Conservation (phyloP, 92 coral and sea anemone genomes). For the Anthopleura xanthogrammica region DNA sequence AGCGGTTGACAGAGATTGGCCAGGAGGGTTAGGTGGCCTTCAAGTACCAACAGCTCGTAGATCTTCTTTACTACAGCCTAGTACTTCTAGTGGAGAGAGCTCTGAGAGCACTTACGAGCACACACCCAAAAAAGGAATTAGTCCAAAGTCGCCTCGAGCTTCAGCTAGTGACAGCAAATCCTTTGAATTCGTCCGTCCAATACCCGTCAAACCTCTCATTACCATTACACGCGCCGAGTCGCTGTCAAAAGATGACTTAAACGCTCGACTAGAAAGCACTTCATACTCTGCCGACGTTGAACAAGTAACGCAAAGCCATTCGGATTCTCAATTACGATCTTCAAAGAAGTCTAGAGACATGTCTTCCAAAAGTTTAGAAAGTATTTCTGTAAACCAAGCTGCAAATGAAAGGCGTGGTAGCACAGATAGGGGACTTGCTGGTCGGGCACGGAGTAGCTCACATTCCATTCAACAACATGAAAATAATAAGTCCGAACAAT, state of each 20-base stretch:
- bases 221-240: constrained; percentile 89
- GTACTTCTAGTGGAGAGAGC: constrained; percentile 90
- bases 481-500: constrained; percentile 32
- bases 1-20: constrained; percentile 66
- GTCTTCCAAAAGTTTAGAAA: constrained; percentile 71
- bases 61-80: constrained; percentile 72
- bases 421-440: constrained; percentile 47
- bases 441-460: constrained; percentile 54
- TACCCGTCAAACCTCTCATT: constrained; percentile 83
- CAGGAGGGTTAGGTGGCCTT: constrained; percentile 65
- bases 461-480: constrained; percentile 46
- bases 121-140: constrained; percentile 55
- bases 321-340: constrained; percentile 77
- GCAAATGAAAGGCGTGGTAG: constrained; percentile 63
- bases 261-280: constrained; percentile 58
- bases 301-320: constrained; percentile 65
- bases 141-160: constrained; percentile 69
- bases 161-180: constrained; percentile 76
- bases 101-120: constrained; percentile 87
- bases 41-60: constrained; percentile 72
- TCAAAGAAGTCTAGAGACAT: constrained; percentile 36
- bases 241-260: constrained; percentile 72
- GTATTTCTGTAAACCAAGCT: constrained; percentile 47
- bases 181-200: constrained; percentile 94
- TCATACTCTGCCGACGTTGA: constrained; percentile 53